phyloP scores from a whole-genome alignment of 2,888 invertebrate species.

The Orchestes rusci region DNA sequence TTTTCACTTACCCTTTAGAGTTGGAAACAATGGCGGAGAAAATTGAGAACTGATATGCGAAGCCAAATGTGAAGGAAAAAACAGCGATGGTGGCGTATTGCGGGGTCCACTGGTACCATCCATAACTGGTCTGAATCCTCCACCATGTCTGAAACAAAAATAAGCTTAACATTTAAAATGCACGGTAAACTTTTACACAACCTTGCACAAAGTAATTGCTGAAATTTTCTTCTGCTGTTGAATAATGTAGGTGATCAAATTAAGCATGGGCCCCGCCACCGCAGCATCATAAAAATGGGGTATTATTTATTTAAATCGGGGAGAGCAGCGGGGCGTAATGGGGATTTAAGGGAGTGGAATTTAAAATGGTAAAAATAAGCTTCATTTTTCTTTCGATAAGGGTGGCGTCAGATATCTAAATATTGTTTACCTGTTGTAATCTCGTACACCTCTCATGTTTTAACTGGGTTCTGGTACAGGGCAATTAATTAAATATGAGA shows the following conservation, averaged over 20 bases:
- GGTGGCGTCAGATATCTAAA: too few species aligned
- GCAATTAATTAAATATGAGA: too few species aligned
- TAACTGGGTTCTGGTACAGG: too few species aligned
- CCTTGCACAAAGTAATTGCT: slow-evolving; percentile 23
- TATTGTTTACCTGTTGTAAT: too few species aligned
- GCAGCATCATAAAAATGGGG: slow-evolving; percentile 37
- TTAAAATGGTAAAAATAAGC: slow-evolving; percentile 34
- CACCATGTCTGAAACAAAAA: slow-evolving; percentile 48
- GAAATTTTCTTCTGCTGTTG: slow-evolving; percentile 18
- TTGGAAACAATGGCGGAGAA: slow-evolving; percentile 74
- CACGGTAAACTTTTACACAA: slow-evolving; percentile 13
- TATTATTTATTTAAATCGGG: slow-evolving; percentile 40
- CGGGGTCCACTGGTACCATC: slow-evolving; percentile 48
- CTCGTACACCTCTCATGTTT: too few species aligned
- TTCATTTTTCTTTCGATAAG: slow-evolving; percentile 17
- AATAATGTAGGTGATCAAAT: slow-evolving; percentile 25
- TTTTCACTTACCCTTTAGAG: slow-evolving; percentile 68
- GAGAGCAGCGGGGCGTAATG: slow-evolving; percentile 19
- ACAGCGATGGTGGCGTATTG: slow-evolving; percentile 64
- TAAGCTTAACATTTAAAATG: background rate
- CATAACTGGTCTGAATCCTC: slow-evolving; percentile 53
- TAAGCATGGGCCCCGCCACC: slow-evolving; percentile 14
- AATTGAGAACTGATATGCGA: slow-evolving; percentile 66
- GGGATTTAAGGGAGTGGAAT: slow-evolving; percentile 34
- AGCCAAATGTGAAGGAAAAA: slow-evolving; percentile 75